Base-by-base conservation (phyloP, 64 coral and sea anemone species). In the Porites australiensis region DNA sequence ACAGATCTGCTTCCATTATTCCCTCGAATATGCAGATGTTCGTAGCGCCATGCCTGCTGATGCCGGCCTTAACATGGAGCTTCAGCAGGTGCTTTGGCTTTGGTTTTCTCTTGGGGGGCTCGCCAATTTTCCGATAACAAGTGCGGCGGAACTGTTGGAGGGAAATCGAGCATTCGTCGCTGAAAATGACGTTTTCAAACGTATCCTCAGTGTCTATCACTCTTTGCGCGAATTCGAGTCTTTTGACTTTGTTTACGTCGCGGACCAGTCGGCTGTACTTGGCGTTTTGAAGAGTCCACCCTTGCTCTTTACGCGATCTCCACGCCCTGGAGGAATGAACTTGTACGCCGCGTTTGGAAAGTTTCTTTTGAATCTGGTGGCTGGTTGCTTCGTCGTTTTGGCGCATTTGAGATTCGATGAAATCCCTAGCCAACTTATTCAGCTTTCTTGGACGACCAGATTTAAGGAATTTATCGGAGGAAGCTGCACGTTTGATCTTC, bases 111-210 rank as follows among this genome's bases (percentile, higher is more conserved):
- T 76, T 75, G 44, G 10, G 10, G 11, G 44, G 72, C 11, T 75
- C 64, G 50, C 27, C 77, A 15, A 79, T n/a, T 27, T 79, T 84
- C n/a, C 80, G 58, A 64, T 64, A 84, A 13, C 81, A 84, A 21
- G 64, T 65, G 47, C 13, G 81, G 21, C 81, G 14, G 61, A 47
- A 84, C 61, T 67, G 59, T 13, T 46, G 5, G 15, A 67, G 58
- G 14, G 59, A 65, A 21, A 84, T 84, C 0, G 60, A 47, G 59
- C 58, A 44, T 49, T 84, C 81, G 46, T 84, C 44, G 4, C 27
- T 84, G 21, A 84, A 84, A n/a, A 67, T 49, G 9, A 50, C 66
- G 13, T 67, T 45, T 13, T 85, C 37, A 9, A 85, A 85, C 16
- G 23, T 64, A 45, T 67, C 58, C 15, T 5, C 58, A 50, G 13